Conservation (phyloP, 2,797 vertebrate species). For the Dallia pectoralis region DNA sequence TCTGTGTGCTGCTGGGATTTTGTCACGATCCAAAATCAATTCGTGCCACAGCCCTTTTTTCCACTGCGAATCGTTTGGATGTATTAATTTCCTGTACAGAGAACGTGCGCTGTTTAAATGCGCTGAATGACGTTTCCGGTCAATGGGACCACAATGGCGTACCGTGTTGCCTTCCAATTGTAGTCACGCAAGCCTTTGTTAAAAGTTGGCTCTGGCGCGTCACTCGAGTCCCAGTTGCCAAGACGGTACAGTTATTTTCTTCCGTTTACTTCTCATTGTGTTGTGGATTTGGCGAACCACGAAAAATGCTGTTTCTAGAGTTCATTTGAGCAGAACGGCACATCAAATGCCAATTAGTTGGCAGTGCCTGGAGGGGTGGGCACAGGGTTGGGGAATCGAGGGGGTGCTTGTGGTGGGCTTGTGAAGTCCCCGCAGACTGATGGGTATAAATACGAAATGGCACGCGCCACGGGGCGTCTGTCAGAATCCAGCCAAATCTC, state of each 20-base stretch:
- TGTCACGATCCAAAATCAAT: neutral
- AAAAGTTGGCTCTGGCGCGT: neutral
- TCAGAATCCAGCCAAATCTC: constrained; percentile 1
- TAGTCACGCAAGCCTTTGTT: neutral
- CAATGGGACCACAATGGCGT: too few species aligned
- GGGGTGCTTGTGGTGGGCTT: constrained; percentile 5
- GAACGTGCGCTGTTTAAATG: neutral
- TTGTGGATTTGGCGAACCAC: neutral
- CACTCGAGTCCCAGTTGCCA: neutral
- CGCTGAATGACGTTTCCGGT: constrained; percentile 4
- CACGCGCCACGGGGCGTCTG: constrained; percentile 20
- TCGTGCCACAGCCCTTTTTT: neutral
- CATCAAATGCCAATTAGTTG: neutral
- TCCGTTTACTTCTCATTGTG: neutral
- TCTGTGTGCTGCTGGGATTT: neutral
- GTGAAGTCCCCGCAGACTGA: neutral
- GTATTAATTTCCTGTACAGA: neutral
- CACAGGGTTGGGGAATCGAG: neutral
- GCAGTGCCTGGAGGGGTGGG: neutral
- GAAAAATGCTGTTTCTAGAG: neutral
- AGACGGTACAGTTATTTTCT: neutral
- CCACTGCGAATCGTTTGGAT: neutral
- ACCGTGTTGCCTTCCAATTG: constrained; percentile 6
- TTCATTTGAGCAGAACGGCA: neutral
- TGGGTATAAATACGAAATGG: constrained; percentile 23